A percentile compares a stretch with the other conserved stretches of the same genome.
These are phyloP conservation scores for Galendromus occidentalis DNA, from an alignment of 1,140 invertebrate genomes.

Conservation along the genomic window DNA sequence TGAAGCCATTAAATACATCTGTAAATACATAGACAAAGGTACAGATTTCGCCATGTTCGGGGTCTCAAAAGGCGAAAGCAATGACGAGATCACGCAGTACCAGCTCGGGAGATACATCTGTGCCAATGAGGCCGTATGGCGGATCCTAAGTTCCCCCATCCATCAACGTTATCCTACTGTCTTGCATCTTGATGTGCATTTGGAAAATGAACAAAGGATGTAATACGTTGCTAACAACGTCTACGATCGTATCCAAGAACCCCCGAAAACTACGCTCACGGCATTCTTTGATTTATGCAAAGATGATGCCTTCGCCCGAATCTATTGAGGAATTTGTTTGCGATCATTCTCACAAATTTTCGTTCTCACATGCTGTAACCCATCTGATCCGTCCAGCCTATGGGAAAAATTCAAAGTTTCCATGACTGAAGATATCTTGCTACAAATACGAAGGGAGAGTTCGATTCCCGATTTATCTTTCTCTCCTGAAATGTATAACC, in stretches of 20 bases:
- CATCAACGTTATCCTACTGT: constrained; percentile 29
- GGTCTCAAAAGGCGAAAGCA: background rate
- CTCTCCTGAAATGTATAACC: constrained; percentile 11
- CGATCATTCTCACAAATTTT: constrained; percentile 29
- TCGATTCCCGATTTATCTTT: background rate
- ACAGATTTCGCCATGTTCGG: constrained; percentile 19
- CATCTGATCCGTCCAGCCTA: constrained; percentile 13
- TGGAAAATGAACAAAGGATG: constrained; percentile 28
- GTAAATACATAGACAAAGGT: constrained; percentile 21
- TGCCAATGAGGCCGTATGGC: constrained; percentile 23
- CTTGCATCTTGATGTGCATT: constrained; percentile 30
- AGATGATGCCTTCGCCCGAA: constrained; percentile 15
- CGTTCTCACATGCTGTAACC: constrained; percentile 26
- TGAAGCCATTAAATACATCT: constrained; percentile 21
- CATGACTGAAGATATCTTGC: constrained; percentile 15
- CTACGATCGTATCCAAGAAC: too few relatives aligned
- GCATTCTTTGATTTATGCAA: too few relatives aligned
- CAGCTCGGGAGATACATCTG: constrained; percentile 20
- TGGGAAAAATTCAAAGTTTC: constrained; percentile 16
- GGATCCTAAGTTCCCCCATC: constrained; percentile 20
- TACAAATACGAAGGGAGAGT: background rate
- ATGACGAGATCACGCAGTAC: too few relatives aligned
- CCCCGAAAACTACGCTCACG: too few relatives aligned
- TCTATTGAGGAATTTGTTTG: constrained; percentile 22
- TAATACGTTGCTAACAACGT: constrained; percentile 20